Evolutionary conservation across 1,140 invertebrate species (phyloP), one percentile per base, ranked within the genome.

Genomic region (Nasonia giraulti): DNA sequence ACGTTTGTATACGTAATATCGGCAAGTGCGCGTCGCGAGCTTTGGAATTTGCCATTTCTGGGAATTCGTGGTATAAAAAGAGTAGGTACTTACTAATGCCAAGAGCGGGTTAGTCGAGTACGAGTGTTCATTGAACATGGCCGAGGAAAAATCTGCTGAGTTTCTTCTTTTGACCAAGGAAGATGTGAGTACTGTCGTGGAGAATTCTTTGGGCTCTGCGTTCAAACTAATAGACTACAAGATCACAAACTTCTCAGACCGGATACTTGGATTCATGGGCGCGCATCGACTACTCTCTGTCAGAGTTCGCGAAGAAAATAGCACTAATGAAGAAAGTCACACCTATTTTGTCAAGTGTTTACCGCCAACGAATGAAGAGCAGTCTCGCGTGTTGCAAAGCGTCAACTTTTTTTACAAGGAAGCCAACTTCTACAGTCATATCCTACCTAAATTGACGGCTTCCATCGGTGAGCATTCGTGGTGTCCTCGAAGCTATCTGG

Each of bases 191-290:
- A 37, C 8, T 10, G 55, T 80, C 5, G 33, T 68, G 14, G 11
- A 80, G 20, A 20, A 27, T 37, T 55, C 62, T 11, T 44, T 80
- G 2, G 78, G 78, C 2, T 23, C 62, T 11, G 6, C 7, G 8
- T 50, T n/a, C 6, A 66, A 17, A 37, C 11, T 80, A 14, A 47
- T 80, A 17, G 33, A 37, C 14, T 44, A 80, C 55, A 8, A 66
- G 5, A 11, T 80, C 4, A 62, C 20, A 68, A 10, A 10, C 2
- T 80, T 50, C 27, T 68, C 78, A 17, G 62, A 37, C 7, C 27
- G 66, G 66, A 80, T 68, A n/a, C 2, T 80, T 37, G 78, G 78
- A 1, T 80, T 80, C 8, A 66, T 80, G 78, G 78, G 50, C 37
- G 31, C 27, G 10, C 78, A 80, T 68, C n/a, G 33, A 68, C 7